Percentiles rank a stretch among this genome's conserved stretches.
Evolutionary conservation across 2,888 invertebrate genomes (phyloP).

Genomic region (Nomada fucata): DNA sequence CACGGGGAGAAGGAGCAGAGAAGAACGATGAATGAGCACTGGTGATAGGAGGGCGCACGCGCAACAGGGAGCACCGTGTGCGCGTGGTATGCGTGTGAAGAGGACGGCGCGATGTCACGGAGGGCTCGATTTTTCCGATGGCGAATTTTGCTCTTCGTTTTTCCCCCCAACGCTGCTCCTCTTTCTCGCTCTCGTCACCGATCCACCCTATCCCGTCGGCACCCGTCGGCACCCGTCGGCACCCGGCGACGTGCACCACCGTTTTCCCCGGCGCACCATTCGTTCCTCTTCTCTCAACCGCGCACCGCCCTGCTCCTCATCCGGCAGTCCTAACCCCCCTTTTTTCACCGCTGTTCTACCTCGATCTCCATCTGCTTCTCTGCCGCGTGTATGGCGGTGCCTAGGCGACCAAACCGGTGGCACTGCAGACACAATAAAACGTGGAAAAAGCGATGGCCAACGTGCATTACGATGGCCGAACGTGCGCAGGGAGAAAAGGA

Average conservation of each 20-base stretch:
- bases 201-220: slow-evolving; percentile 50
- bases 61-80: slow-evolving; percentile 10
- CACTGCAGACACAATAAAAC: slow-evolving; percentile 81
- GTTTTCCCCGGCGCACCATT: slow-evolving; percentile 70
- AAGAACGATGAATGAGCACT: too few relatives aligned
- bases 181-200: slow-evolving; percentile 46
- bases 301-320: slow-evolving; percentile 46
- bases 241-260: slow-evolving; percentile 60
- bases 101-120: slow-evolving; percentile 65
- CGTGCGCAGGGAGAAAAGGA: slow-evolving; percentile 46
- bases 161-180: slow-evolving; percentile 56
- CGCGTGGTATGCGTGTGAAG: slow-evolving; percentile 59
- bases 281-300: slow-evolving; percentile 55
- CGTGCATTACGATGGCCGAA: slow-evolving; percentile 56
- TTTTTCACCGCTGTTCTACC: slow-evolving; percentile 57
- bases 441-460: slow-evolving; percentile 70
- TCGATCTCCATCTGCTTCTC: slow-evolving; percentile 71
- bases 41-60: background rate
- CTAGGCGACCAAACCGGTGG: slow-evolving; percentile 77
- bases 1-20: background rate
- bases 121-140: slow-evolving; percentile 82
- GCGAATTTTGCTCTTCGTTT: slow-evolving; percentile 79
- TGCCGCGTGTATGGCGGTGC: slow-evolving; percentile 65
- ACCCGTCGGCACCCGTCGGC: slow-evolving; percentile 46
- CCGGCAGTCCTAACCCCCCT: slow-evolving; percentile 44